Base-by-base conservation (phyloP, 2,113 vertebrate genomes). In the Cyprinus carpio region DNA sequence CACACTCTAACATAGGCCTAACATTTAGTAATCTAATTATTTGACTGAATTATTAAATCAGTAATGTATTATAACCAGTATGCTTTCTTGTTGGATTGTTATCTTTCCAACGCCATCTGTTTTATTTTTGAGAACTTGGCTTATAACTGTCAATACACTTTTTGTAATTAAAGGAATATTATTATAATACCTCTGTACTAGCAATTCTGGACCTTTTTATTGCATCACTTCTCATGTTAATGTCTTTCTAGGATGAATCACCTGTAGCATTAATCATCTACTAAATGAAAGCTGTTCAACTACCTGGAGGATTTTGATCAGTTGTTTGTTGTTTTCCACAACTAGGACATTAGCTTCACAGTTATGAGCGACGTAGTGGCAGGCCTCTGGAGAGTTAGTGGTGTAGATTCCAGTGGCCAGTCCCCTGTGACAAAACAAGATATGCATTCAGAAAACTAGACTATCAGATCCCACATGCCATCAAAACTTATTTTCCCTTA, bases 291-390 rank as follows among this genome's bases (percentile, higher is more conserved):
- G 43, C n/a, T 11, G 7, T 43, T 65, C 6, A 40, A 69, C 43
- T 18, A 95, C 95, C 95, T 95, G 87, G 51, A 96, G 91, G 88
- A 96, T 94, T 90, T 95, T 96, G 0, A 89, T 84, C 0, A 96
- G 93, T 88, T 95, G 95, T 77, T 93, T 93, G 81, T 93, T 90
- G 87, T 95, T 93, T 87, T 96, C 95, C 75, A 96, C 95, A 2
- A 96, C 92, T 84, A 96, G 69, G 54, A 95, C 4, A 82, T 95
- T 94, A 81, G 95, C 94, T 75, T 94, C 85, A 62, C 92, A 92
- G 90, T 91, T 90, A 4, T 88, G 49, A 31, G 94, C 94, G 77
- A 96, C 94, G 37, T 95, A 93, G 18, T 90, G 90, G 83, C 95
- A 96, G 7, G 95, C 94, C 75, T 94, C 93, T 0, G 95, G 85